Evolutionary conservation across 2,113 vertebrate species (phyloP).

Genomic region (Zosterops borbonicus): DNA sequence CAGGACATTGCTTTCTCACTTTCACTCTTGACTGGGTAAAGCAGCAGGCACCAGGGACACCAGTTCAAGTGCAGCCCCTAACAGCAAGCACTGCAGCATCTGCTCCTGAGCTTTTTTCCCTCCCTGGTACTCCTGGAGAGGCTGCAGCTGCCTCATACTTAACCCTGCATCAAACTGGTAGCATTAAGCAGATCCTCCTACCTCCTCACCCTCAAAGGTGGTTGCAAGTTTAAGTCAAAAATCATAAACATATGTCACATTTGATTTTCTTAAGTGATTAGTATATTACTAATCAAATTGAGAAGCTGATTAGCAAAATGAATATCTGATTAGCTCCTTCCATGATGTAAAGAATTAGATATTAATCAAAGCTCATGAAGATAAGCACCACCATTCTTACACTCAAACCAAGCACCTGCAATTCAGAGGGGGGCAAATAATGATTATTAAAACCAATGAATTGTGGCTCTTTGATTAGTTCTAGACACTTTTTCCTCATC

Average conservation of each 20-base stretch:
- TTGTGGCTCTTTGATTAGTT: conserved; percentile 56
- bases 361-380: conserved; percentile 66
- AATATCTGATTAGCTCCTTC: conserved; percentile 67
- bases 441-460: conserved; percentile 21
- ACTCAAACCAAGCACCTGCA: conserved; percentile 57
- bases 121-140: neutral
- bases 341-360: conserved; percentile 34
- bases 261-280: conserved; percentile 60
- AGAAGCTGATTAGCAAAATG: conserved; percentile 66
- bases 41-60: neutral
- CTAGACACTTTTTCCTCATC: conserved; percentile 32
- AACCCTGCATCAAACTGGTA: neutral
- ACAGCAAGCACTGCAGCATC: neutral
- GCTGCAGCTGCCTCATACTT: neutral
- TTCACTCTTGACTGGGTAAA: neutral
- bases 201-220: neutral
- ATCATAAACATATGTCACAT: neutral
- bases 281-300: conserved; percentile 64
- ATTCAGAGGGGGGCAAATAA: conserved; percentile 35
- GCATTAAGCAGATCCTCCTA: neutral
- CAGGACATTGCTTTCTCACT: neutral
- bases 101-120: neutral
- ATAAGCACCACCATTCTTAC: conserved; percentile 33
- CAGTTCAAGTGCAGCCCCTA: neutral
- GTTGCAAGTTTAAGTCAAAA: conserved; percentile 25